These are phyloP conservation scores for Psittacara wagleri DNA, from an alignment of 2,113 vertebrate genomes.

Conservation along the genomic window DNA sequence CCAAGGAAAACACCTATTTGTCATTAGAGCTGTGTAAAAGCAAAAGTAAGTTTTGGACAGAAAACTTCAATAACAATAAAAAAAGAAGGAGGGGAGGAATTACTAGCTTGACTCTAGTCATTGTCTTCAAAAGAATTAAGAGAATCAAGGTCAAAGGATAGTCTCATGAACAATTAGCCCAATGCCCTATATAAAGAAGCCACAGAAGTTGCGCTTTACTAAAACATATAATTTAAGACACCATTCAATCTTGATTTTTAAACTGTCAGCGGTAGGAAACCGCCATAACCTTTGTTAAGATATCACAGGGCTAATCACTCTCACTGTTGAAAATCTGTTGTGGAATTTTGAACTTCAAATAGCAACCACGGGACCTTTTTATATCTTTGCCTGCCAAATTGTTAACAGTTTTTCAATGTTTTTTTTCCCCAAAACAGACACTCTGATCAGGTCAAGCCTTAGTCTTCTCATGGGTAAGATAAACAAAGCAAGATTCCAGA, in stretches of 20 bases:
- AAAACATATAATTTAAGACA: constrained; percentile 50
- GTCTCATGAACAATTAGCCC: constrained; percentile 24
- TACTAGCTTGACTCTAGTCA: background rate
- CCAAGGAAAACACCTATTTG: constrained; percentile 11
- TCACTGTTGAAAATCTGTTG: constrained; percentile 36
- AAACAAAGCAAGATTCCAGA: constrained; percentile 58
- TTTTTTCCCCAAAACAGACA: background rate
- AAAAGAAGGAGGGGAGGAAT: background rate
- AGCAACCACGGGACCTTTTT: constrained; percentile 45
- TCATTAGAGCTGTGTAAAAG: background rate
- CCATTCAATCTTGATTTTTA: constrained; percentile 49
- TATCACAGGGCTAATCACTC: constrained; percentile 30
- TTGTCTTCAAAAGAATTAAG: background rate
- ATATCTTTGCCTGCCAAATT: constrained; percentile 22
- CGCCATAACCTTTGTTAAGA: constrained; percentile 49
- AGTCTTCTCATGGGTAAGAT: constrained; percentile 34
- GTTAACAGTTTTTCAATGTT: constrained; percentile 37
- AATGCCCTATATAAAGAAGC: background rate
- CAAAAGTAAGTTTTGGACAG: background rate
- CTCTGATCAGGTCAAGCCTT: constrained; percentile 44
- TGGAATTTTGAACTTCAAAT: constrained; percentile 56
- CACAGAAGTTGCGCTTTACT: constrained; percentile 35
- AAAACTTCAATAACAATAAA: background rate
- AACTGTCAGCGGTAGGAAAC: constrained; percentile 15
- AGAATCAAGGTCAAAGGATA: constrained; percentile 14